Evolutionary conservation across 2,113 vertebrate genomes (phyloP).

Genomic region (Neopipo cinnamomea): DNA sequence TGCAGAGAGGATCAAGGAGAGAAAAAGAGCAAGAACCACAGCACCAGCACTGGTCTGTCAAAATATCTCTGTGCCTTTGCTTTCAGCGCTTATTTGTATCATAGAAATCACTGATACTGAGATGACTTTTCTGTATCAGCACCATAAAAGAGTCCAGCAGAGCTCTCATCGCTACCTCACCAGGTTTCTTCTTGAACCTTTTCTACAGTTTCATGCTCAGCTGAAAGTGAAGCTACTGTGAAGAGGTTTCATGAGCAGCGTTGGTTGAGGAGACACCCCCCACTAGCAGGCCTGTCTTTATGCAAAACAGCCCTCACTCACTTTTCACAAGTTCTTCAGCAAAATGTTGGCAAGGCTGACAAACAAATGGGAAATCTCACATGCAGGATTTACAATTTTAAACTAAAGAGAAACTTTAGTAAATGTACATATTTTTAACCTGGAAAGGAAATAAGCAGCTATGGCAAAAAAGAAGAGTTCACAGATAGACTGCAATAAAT

Average conservation of each 20-base stretch:
- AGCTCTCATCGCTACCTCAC: background rate
- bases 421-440: slow-evolving; percentile 21
- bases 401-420: slow-evolving; percentile 21
- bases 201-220: background rate
- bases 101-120: background rate
- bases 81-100: background rate
- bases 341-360: slow-evolving; percentile 31
- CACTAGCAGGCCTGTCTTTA: background rate
- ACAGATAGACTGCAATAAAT: background rate
- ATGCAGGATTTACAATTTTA: slow-evolving; percentile 11
- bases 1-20: background rate
- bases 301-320: background rate
- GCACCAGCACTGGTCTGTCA: background rate
- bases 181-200: background rate
- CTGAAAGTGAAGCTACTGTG: background rate
- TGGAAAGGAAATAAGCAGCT: background rate
- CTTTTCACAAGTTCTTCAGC: slow-evolving; percentile 30
- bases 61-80: background rate
- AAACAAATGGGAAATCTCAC: slow-evolving; percentile 31
- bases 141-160: background rate
- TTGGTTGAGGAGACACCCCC: background rate
- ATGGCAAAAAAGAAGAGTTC: background rate
- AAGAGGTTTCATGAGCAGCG: background rate
- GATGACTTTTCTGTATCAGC: background rate
- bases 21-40: background rate